A percentile compares a stretch with the other conserved stretches of the same genome.
These are phyloP conservation scores for Rhodophaea formosa DNA, from an alignment of 2,888 invertebrate species.

Conservation along the genomic window DNA sequence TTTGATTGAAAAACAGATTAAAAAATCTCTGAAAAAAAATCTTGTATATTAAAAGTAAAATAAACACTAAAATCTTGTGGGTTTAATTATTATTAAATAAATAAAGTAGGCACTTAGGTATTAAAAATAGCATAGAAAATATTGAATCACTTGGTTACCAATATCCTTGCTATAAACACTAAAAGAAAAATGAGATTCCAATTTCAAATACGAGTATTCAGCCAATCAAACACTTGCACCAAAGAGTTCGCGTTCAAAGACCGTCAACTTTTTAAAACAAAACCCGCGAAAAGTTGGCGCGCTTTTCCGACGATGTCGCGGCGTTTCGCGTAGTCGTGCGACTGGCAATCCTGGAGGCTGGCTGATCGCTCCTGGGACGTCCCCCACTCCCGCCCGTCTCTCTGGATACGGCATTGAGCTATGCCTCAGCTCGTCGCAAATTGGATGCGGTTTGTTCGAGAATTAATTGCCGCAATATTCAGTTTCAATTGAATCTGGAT, in stretches of 20 bases:
- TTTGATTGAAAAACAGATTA: no score
- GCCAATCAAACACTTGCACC: constrained; percentile 14
- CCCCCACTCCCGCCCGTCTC: constrained; percentile 43
- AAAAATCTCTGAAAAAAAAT: no score
- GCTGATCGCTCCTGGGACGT: constrained; percentile 33
- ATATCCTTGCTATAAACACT: background rate
- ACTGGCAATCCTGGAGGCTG: constrained; percentile 26
- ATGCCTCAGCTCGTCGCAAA: constrained; percentile 37
- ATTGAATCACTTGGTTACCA: constrained; percentile 11
- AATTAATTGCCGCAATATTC: constrained; percentile 25
- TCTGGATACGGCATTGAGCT: constrained; percentile 57
- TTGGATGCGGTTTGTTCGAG: constrained; percentile 48
- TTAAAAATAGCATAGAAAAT: background rate
- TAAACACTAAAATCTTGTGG: no score
- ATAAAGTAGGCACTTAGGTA: no score
- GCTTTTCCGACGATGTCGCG: constrained; percentile 31
- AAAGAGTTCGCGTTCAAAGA: constrained; percentile 17
- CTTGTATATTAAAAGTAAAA: no score
- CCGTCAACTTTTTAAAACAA: constrained; percentile 21
- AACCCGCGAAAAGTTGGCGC: constrained; percentile 23
- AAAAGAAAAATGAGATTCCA: background rate
- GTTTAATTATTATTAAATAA: no score
- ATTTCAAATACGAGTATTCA: constrained; percentile 10
- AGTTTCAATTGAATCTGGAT: constrained; percentile 11
- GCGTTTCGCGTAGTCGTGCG: constrained; percentile 22